These are phyloP conservation scores for Drosophila varians DNA, from an alignment of 1,140 invertebrate genomes.

Conservation along the genomic window DNA sequence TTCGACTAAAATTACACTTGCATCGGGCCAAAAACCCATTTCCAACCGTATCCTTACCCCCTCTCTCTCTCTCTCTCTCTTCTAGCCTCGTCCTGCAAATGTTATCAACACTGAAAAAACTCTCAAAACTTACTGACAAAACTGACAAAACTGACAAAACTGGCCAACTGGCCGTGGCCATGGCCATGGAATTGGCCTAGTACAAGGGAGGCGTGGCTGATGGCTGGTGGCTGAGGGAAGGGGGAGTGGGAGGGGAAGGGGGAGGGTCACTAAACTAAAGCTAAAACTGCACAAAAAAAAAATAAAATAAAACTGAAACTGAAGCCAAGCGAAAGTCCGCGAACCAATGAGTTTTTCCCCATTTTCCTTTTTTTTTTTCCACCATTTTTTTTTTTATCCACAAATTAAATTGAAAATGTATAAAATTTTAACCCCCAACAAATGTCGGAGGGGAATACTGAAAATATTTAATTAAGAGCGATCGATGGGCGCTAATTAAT, in stretches of 20 bases:
- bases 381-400: neutral
- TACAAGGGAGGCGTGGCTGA: neutral
- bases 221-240: no score
- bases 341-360: constrained; percentile 40
- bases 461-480: neutral
- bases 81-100: constrained; percentile 34
- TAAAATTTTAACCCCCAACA: constrained; percentile 53
- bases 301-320: constrained; percentile 48
- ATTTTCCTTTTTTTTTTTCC: neutral
- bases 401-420: constrained; percentile 65
- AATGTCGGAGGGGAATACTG: neutral
- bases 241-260: no score
- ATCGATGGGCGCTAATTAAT: neutral
- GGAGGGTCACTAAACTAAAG: constrained; percentile 8
- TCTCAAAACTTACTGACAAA: constrained; percentile 10
- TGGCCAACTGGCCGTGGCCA: constrained; percentile 42
- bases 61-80: no score
- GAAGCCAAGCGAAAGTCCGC: constrained; percentile 55
- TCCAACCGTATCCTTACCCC: constrained; percentile 1
- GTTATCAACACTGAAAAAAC: constrained; percentile 48
- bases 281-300: constrained; percentile 23
- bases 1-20: constrained; percentile 68
- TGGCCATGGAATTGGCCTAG: constrained; percentile 25
- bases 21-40: constrained; percentile 41
- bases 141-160: constrained; percentile 5